Evolutionary conservation across 1,140 invertebrate genomes (phyloP).

Genomic region (Drosophila burlai): DNA sequence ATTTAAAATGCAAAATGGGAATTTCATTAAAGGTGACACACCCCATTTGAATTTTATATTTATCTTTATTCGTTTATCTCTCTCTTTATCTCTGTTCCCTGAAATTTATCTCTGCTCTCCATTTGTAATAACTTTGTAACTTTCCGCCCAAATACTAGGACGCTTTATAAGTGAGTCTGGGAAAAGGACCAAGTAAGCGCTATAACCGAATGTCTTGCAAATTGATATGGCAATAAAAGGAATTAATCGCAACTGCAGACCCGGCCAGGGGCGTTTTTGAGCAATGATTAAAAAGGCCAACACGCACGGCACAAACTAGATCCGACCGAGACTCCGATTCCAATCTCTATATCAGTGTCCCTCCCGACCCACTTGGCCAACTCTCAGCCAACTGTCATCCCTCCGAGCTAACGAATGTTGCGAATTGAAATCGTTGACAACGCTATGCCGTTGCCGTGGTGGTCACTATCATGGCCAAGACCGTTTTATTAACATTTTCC

Average conservation of each 20-base stretch:
- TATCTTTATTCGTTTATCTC: background rate
- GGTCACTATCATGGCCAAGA: constrained; percentile 66
- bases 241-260: constrained; percentile 54
- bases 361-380: background rate
- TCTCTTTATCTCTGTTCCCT: background rate
- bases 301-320: constrained; percentile 50
- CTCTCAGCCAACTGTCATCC: constrained; percentile 17
- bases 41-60: constrained; percentile 29
- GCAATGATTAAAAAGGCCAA: constrained; percentile 49
- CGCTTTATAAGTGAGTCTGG: background rate
- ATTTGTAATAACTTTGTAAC: constrained; percentile 14
- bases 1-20: constrained; percentile 22
- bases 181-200: constrained; percentile 20
- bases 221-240: constrained; percentile 69
- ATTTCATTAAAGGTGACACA: constrained; percentile 61
- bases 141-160: constrained; percentile 15
- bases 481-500: constrained; percentile 64
- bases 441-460: constrained; percentile 49
- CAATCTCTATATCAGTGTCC: constrained; percentile 35
- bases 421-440: constrained; percentile 60
- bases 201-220: constrained; percentile 59
- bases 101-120: background rate
- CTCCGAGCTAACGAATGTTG: constrained; percentile 33
- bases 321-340: constrained; percentile 21
- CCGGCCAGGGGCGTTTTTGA: constrained; percentile 42